A percentile compares a stretch with the other conserved stretches of the same genome.
These are phyloP conservation scores for Pantelozetes paolii DNA, from an alignment of 2,888 invertebrate genomes.

Conservation along the genomic window DNA sequence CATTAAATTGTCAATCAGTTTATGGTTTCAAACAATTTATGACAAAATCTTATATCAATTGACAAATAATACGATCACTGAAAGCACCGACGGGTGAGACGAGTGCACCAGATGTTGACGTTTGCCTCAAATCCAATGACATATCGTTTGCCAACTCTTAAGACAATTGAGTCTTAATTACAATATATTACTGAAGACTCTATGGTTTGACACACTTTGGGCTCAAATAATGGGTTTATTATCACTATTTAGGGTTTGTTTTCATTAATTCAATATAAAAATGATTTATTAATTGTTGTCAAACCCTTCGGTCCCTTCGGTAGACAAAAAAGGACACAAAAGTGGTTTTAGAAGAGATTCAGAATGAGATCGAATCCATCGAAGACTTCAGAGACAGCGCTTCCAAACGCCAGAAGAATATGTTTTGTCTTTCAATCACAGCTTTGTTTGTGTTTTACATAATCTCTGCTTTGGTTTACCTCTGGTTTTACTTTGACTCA, in stretches of 20 bases:
- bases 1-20: no score
- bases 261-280: not conserved
- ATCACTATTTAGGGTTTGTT: slow-evolving; percentile 31
- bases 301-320: no score
- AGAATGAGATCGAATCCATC: slow-evolving; percentile 68
- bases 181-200: not conserved
- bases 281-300: no score
- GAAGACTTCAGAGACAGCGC: slow-evolving; percentile 74
- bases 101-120: no score
- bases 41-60: no score
- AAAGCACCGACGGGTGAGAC: no score
- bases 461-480: slow-evolving; percentile 58
- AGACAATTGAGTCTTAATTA: not conserved
- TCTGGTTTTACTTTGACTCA: slow-evolving; percentile 73
- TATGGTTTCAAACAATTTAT: no score
- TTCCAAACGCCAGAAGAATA: slow-evolving; percentile 68
- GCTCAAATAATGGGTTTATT: slow-evolving; percentile 29
- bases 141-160: not conserved
- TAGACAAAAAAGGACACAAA: slow-evolving; percentile 45
- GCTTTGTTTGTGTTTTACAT: slow-evolving; percentile 54
- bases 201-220: not conserved
- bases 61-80: no score
- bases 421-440: not conserved
- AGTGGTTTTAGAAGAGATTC: slow-evolving; percentile 45
- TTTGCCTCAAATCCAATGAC: not conserved